Evolutionary conservation across 2,113 vertebrate genomes (phyloP), one percentile per base, ranked within the genome.

Genomic region (Chaetorhynchus papuensis): DNA sequence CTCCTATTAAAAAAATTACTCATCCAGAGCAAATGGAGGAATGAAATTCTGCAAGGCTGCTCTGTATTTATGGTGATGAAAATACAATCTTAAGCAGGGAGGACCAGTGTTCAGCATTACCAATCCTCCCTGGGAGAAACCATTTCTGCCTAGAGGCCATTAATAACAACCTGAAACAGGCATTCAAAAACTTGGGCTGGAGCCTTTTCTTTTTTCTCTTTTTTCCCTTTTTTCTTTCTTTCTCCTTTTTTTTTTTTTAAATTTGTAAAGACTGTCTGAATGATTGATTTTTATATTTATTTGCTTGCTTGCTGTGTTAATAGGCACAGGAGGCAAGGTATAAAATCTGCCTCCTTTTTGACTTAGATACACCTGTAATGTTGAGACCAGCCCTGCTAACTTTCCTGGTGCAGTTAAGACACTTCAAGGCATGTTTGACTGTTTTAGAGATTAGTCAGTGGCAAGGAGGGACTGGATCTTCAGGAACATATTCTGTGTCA

Each of bases 31-130:
- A 91, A 94, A 90, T 13, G 7, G 35, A 77, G 31, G 42, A 86
- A 85, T 64, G 61, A 87, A 93, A 92, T 78, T 89, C 54, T 90
- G 57, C 79, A 90, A 95, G 81, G 45, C 72, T 81, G 54, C 15
- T 91, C 49, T 87, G 59, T 84, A 47, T 86, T 83, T 88, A 82
- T 76, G 65, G 44, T 53, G 68, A 85, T 96, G 92, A 95, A 89
- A 94, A 80, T 94, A 90, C 30, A 94, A 37, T 52, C 35, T 86
- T 87, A 39, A 96, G 53, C 82, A 80, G 75, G 54, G 81, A 94
- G 84, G 47, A 86, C 76, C 85, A 78, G 71, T 66, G 56, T 69
- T 89, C 57, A 70, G 72, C 61, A 90, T 39, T 89, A 76, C 35
- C 69, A 92, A 20, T 11, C 35, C 89, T 75, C 86, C 23, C 33